Evolutionary conservation across 2,797 vertebrate species (phyloP).

Genomic region (Heliangelus exortis): DNA sequence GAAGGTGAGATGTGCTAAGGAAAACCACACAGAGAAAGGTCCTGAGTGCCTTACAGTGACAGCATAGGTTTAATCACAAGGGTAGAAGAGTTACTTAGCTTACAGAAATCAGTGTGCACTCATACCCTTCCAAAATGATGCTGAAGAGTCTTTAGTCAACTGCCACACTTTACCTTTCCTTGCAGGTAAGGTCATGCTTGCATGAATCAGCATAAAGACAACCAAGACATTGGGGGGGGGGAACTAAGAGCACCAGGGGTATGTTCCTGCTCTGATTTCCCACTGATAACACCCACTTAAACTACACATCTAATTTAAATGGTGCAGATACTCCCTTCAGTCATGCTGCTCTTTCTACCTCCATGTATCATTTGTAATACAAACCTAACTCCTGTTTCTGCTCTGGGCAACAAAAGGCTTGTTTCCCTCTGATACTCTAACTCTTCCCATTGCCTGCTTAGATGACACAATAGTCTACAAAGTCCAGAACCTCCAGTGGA

Average conservation of each 20-base stretch:
- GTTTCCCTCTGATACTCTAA: neutral
- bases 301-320: neutral
- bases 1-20: neutral
- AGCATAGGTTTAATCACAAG: neutral
- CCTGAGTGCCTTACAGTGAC: neutral
- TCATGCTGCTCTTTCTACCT: neutral
- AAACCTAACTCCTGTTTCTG: neutral
- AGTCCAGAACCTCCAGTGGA: constrained; percentile 95
- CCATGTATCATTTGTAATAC: rapidly evolving
- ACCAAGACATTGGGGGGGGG: neutral
- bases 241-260: neutral
- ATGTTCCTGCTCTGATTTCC: neutral
- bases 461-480: constrained; percentile 90
- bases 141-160: neutral
- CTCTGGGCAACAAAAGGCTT: neutral
- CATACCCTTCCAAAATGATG: neutral
- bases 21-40: rapidly evolving
- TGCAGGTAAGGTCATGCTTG: neutral
- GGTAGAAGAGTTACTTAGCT: neutral
- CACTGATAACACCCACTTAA: neutral
- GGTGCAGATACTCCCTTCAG: neutral
- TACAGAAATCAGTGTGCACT: neutral
- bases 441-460: constrained; percentile 37
- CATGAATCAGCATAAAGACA: neutral
- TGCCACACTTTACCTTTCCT: neutral